A percentile compares a stretch with the other conserved stretches of the same genome.
phyloP scores from a whole-genome alignment of 2,113 vertebrate species.

The Sinocyclocheilus anophthalmus region DNA sequence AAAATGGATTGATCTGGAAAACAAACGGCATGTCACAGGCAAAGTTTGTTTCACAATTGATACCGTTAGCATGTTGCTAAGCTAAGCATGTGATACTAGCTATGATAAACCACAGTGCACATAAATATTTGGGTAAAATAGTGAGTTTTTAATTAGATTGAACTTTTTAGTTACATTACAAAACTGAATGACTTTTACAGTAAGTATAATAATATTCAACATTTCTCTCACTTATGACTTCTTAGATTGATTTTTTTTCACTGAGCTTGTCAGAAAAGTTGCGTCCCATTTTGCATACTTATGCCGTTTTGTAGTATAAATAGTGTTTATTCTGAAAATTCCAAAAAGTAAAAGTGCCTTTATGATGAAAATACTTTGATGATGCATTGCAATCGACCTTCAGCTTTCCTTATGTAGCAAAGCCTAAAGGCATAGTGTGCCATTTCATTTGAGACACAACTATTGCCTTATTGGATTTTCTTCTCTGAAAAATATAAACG shows the following conservation, averaged over 20 bases:
- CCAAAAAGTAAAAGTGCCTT: not conserved
- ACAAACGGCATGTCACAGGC: not conserved
- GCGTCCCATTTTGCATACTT: not conserved
- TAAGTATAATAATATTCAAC: not conserved
- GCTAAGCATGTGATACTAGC: not conserved
- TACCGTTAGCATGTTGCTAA: not conserved
- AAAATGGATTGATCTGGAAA: not conserved
- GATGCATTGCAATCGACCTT: not conserved
- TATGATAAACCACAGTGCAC: not conserved
- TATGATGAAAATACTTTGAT: not conserved
- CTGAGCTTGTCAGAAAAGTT: not conserved
- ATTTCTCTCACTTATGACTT: not conserved
- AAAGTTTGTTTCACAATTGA: not conserved
- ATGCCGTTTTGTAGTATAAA: not conserved
- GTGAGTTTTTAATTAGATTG: not conserved
- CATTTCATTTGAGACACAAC: not conserved
- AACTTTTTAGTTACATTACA: not conserved
- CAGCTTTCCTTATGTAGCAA: not conserved
- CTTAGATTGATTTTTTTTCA: not conserved
- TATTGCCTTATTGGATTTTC: not conserved
- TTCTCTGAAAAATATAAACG: not conserved
- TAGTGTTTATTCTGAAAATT: not conserved
- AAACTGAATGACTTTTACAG: not conserved
- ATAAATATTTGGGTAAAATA: not conserved
- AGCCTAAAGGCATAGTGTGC: not conserved